phyloP scores from a whole-genome alignment of 2,113 vertebrate genomes.

The Crotalus tigris region DNA sequence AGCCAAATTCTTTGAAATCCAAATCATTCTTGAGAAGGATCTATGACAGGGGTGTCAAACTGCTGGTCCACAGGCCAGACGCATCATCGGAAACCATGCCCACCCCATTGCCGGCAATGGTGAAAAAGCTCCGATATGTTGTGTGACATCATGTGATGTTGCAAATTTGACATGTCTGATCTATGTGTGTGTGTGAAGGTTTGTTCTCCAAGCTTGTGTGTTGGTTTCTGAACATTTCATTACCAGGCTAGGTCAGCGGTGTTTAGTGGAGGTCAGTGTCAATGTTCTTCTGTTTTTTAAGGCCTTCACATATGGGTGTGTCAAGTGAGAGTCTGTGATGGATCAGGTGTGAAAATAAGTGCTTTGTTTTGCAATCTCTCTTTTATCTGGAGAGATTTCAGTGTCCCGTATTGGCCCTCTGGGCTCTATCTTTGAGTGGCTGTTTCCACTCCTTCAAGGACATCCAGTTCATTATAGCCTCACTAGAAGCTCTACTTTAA shows the following conservation, averaged over 20 bases:
- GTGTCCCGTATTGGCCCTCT: neutral
- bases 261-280: too few relatives aligned
- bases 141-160: rapidly evolving
- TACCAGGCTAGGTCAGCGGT: too few relatives aligned
- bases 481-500: neutral
- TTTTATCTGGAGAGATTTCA: neutral
- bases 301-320: too few relatives aligned
- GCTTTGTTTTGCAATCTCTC: neutral
- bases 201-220: too few relatives aligned
- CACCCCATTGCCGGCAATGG: too few relatives aligned
- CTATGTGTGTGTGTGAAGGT: too few relatives aligned
- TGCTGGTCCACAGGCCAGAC: too few relatives aligned
- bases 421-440: neutral
- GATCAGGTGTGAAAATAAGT: neutral
- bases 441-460: neutral
- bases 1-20: neutral
- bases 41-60: neutral
- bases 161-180: too few relatives aligned
- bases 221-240: too few relatives aligned
- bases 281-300: too few relatives aligned
- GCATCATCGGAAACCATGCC: too few relatives aligned
- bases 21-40: neutral
- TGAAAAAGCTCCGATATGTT: too few relatives aligned
- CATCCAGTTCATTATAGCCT: neutral
- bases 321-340: neutral